Base-by-base conservation (phyloP, 2,888 invertebrate species). In the Alentia gelatinosa region DNA sequence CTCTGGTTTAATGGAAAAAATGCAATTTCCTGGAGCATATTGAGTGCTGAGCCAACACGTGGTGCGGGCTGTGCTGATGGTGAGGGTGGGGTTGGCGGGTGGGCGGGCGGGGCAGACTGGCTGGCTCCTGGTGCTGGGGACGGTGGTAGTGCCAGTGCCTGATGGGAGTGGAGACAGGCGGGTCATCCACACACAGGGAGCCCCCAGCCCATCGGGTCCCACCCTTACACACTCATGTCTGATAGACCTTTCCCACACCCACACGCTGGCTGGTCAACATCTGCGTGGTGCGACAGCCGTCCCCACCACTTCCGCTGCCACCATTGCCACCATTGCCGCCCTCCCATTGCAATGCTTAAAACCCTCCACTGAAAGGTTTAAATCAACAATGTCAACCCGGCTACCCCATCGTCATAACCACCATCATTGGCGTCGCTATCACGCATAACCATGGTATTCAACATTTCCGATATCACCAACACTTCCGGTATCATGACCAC, bases 31-130 rank as follows among this genome's bases (percentile, higher is more conserved):
- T 89, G 39, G 56, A 63, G 89, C 56, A 89, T 89, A 89, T 63
- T 89, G 63, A 89, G 89, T 89, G 89, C 63, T 89, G 89, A 89
- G 89, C 89, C 89, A 89, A 89, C 89, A 89, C 50, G 56, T 89
- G 63, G 89, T 19, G 86, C 19, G 83, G 39, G 26, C 35, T 75
- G n/a, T n/a, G n/a, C n/a, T n/a, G n/a, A n/a, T n/a, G n/a, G n/a
- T n/a, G n/a, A n/a, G n/a, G n/a, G n/a, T n/a, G n/a, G n/a, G n/a
- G n/a, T n/a, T n/a, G n/a, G n/a, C n/a, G n/a, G 75, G 75, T 33
- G 35, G 75, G 26, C 33, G 23, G 39, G 12, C 42, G 42, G 86
- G 79, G 79, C 79, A 79, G 79, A 79, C 79, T 79, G 79, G 79
- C 15, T 23, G 79, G 35, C 79, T 79, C 37, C 79, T 3, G 79